Conservation (phyloP, 1,140 invertebrate species). For the Drosophila melanica region DNA sequence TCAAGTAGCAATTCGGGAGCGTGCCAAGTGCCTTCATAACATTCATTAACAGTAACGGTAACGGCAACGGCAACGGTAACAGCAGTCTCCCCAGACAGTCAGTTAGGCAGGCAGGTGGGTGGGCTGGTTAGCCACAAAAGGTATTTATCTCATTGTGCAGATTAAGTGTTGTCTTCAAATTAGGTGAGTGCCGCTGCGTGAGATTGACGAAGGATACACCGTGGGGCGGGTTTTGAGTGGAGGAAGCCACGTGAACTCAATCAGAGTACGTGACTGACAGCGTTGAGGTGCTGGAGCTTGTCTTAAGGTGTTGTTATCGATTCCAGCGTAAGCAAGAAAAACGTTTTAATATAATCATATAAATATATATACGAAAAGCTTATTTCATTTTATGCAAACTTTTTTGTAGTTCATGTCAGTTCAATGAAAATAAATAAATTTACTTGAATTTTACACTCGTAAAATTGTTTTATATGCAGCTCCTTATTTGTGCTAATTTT, state of each 20-base stretch:
- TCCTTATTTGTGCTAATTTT: too few relatives aligned
- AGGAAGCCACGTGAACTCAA: conserved; percentile 18
- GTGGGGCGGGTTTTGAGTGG: neutral
- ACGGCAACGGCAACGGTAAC: conserved; percentile 38
- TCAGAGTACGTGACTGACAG: conserved; percentile 30
- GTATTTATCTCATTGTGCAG: conserved; percentile 75
- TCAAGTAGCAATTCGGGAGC: conserved; percentile 79
- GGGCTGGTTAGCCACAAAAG: conserved; percentile 59
- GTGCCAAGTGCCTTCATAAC: conserved; percentile 76
- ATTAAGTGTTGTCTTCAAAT: conserved; percentile 70
- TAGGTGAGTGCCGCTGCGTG: conserved; percentile 70
- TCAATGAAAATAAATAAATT: too few relatives aligned
- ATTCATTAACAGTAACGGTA: conserved; percentile 44
- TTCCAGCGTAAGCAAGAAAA: neutral
- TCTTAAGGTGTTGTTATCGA: conserved; percentile 20
- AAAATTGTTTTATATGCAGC: too few relatives aligned
- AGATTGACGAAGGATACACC: conserved; percentile 20
- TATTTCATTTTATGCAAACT: too few relatives aligned
- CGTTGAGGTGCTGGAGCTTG: neutral
- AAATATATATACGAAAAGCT: too few relatives aligned
- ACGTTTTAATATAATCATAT: neutral
- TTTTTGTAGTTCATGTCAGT: too few relatives aligned
- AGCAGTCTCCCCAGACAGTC: conserved; percentile 4
- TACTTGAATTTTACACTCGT: too few relatives aligned
- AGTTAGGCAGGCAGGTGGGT: conserved; percentile 11